Conservation (phyloP, 1,140 invertebrate species). For the Littorina saxatilis region DNA sequence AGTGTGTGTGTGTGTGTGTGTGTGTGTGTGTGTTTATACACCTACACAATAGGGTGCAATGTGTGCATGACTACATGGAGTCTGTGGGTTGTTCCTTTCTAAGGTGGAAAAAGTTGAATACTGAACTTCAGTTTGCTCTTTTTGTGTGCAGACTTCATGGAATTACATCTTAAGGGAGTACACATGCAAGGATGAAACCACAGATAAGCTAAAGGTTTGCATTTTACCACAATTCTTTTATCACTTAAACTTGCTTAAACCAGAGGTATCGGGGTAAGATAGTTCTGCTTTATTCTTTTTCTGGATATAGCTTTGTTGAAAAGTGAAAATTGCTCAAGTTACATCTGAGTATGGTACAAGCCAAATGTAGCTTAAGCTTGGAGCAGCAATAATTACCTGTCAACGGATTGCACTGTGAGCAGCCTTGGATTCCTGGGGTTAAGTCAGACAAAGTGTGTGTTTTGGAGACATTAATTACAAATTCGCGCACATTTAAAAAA, state of each 20-base stretch:
- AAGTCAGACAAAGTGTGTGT: too few relatives aligned
- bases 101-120: neutral
- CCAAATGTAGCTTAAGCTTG: too few relatives aligned
- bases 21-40: neutral
- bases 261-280: neutral
- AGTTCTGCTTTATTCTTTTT: neutral
- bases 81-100: neutral
- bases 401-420: too few relatives aligned
- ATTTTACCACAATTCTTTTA: neutral
- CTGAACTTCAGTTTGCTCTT: neutral
- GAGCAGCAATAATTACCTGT: too few relatives aligned
- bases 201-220: constrained; percentile 67
- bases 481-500: too few relatives aligned
- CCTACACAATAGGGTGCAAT: neutral
- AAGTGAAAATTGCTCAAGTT: too few relatives aligned
- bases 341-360: too few relatives aligned
- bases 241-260: too few relatives aligned
- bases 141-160: constrained; percentile 7
- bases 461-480: too few relatives aligned
- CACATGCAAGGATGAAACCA: constrained; percentile 67
- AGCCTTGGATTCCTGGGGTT: too few relatives aligned
- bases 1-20: neutral
- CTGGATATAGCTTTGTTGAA: neutral
- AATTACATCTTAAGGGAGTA: constrained; percentile 75
- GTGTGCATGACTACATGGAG: neutral